A percentile compares a stretch with the other conserved stretches of the same genome.
Evolutionary conservation across 2,888 invertebrate species (phyloP).

Genomic region (Nezara viridula): DNA sequence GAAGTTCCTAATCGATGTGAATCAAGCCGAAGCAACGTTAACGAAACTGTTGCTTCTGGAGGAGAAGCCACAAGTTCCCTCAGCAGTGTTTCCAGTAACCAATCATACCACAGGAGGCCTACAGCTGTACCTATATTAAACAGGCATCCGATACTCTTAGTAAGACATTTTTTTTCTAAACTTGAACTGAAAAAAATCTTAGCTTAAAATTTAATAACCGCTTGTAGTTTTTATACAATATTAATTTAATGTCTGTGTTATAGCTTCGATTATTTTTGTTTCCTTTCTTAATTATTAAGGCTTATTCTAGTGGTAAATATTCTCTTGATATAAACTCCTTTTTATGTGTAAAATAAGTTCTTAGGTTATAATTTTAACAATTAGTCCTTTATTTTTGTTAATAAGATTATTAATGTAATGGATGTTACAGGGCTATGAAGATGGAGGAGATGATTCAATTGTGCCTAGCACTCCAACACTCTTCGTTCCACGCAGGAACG

Average conservation of each 20-base stretch:
- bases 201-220: background rate
- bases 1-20: slow-evolving; percentile 76
- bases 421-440: slow-evolving; percentile 71
- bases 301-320: too few relatives aligned
- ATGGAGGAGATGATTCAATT: slow-evolving; percentile 82
- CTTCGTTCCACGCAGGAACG: slow-evolving; percentile 84
- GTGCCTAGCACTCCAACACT: slow-evolving; percentile 92
- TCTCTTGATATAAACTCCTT: background rate
- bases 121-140: slow-evolving; percentile 72
- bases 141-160: slow-evolving; percentile 71
- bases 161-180: slow-evolving; percentile 63
- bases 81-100: slow-evolving; percentile 60
- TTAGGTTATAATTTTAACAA: background rate
- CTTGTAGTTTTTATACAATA: background rate
- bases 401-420: background rate
- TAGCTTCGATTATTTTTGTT: background rate
- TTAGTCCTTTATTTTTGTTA: background rate
- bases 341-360: background rate
- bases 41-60: slow-evolving; percentile 60
- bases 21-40: slow-evolving; percentile 64
- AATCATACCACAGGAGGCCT: slow-evolving; percentile 62
- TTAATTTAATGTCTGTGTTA: background rate
- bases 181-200: background rate
- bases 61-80: slow-evolving; percentile 64
- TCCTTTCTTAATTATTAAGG: background rate